Conservation (phyloP, 37 sponge, comb jelly and placozoan genomes). For the Aphrocallistes beatrix region DNA sequence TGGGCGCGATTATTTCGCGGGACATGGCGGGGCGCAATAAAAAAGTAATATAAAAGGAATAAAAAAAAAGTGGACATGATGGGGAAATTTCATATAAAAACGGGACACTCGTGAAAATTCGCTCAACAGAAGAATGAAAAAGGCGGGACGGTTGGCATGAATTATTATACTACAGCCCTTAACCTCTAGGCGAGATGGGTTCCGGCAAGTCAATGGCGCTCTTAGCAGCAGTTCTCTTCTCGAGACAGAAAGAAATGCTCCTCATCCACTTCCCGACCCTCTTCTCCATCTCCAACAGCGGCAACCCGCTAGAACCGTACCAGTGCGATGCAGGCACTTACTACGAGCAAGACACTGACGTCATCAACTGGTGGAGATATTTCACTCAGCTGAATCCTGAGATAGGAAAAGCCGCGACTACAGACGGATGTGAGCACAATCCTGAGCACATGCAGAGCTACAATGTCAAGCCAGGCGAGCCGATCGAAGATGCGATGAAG, state of each 20-base stretch:
- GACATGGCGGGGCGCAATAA: too few relatives aligned
- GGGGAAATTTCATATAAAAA: too few relatives aligned
- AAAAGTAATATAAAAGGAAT: too few relatives aligned
- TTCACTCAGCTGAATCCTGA: neutral
- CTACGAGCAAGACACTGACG: neutral
- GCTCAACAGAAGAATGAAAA: too few relatives aligned
- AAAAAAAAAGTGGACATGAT: too few relatives aligned
- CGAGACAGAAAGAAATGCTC: neutral
- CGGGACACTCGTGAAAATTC: neutral
- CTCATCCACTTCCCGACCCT: conserved; percentile 5
- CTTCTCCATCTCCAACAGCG: neutral
- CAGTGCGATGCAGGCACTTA: neutral
- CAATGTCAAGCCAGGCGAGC: neutral
- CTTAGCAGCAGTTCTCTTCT: neutral
- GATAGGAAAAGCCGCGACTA: neutral
- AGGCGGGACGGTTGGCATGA: too few relatives aligned
- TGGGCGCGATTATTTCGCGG: too few relatives aligned
- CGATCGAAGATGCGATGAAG: neutral
- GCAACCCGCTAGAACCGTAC: neutral
- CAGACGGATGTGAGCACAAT: neutral
- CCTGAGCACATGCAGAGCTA: neutral
- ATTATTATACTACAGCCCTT: too few relatives aligned
- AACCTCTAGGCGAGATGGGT: neutral
- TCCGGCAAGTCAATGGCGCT: neutral
- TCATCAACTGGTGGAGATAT: neutral